A percentile compares a stretch with the other conserved stretches of the same genome.
Evolutionary conservation across 1,140 invertebrate genomes (phyloP).

Genomic region (Platorchestia sp.): DNA sequence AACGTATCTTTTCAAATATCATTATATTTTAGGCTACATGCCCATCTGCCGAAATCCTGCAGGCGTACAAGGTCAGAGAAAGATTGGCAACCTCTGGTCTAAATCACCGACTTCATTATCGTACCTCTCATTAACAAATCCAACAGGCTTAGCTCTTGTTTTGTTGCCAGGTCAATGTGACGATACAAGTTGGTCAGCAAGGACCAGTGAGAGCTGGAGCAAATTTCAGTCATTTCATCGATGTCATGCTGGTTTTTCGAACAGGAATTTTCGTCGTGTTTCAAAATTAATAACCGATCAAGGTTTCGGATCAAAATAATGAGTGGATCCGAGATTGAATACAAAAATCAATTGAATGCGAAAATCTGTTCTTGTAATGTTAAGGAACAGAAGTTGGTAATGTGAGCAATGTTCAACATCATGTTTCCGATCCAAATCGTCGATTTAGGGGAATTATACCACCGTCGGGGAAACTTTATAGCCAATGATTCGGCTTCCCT

Average conservation of each 20-base stretch:
- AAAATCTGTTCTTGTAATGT: neutral
- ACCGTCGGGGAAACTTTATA: neutral
- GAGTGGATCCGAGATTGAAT: neutral
- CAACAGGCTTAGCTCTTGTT: neutral
- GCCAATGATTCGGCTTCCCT: neutral
- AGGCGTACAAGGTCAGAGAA: neutral
- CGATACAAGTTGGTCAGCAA: neutral
- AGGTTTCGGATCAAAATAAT: neutral
- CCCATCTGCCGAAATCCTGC: neutral
- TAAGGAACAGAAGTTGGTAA: neutral
- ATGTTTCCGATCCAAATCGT: neutral
- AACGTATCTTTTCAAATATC: too few relatives aligned
- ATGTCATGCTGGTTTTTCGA: too few relatives aligned
- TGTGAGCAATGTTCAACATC: neutral
- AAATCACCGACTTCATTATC: neutral
- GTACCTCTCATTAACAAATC: neutral
- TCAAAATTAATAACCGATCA: too few relatives aligned
- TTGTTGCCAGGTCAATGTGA: neutral
- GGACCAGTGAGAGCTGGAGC: neutral
- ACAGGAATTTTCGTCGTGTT: too few relatives aligned
- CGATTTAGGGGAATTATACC: neutral
- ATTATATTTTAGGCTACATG: too few relatives aligned
- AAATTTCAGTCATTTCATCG: too few relatives aligned
- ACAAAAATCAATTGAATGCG: too few relatives aligned
- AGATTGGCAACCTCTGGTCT: too few relatives aligned